Evolutionary conservation across 1,140 invertebrate species (phyloP), one percentile per base, ranked within the genome.

Genomic region (Neodiprion pinetum): DNA sequence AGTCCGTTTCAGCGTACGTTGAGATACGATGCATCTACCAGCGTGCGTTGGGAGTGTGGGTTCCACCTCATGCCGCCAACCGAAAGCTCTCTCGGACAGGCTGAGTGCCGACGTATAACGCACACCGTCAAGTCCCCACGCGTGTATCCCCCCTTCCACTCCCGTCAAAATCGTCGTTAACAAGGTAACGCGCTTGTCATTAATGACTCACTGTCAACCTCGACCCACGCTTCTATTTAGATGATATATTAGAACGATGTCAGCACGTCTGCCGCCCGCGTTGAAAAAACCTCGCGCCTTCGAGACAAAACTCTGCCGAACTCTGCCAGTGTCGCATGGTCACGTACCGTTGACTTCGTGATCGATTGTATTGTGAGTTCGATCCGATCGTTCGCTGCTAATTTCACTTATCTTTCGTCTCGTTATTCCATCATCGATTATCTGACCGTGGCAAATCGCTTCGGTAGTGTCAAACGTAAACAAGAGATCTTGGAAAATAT

Each of bases 191-290:
- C 67, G 67, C 67, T 21, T 23, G 21, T 69, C 67, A 47, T 69
- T 69, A 69, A 69, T 69, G 17, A 69, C 21, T 69, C 67, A 69
- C 67, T 69, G 40, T 47, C 67, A 47, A 23, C 21, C 67, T 21
- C 40, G 67, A 47, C 21, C 67, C 67, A 23, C 67, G 40, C 53
- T 61, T 61, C 11, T 61, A 61, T 61, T 61, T 61, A 61, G 53
- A 61, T 61, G 53, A 61, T 9, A 61, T 61, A 61, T 61, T 61
- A 61, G n/a, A 61, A 12, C 53, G 53, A 61, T 61, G 53, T 61
- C 53, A 12, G 11, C n/a, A 17, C 11, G 53, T 61, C n/a, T 61
- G 53, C 53, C 53, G 53, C 53, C 53, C 53, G 53, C 53, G 53
- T 61, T 61, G 53, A 61, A 61, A 14, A 12, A 61, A 61, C 53